These are phyloP conservation scores for Hyles vespertilio DNA, from an alignment of 1,140 invertebrate species.

Conservation along the genomic window DNA sequence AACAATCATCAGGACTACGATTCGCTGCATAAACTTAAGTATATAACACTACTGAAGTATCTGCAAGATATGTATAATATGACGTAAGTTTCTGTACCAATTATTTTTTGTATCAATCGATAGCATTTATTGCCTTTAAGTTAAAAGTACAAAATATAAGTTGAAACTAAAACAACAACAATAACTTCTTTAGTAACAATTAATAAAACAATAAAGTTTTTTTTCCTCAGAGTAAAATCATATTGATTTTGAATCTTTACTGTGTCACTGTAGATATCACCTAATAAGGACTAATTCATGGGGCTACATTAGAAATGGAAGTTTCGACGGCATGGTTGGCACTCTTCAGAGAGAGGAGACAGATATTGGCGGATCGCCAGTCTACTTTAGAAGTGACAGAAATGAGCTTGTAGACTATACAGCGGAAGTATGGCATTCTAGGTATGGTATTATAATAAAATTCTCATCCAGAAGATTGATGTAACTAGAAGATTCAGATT, in stretches of 20 bases:
- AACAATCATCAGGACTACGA: slow-evolving; percentile 75
- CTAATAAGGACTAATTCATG: slow-evolving; percentile 76
- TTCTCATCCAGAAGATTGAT: too few relatives aligned
- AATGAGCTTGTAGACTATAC: slow-evolving; percentile 77
- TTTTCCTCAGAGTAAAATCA: background rate
- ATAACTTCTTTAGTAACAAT: too few relatives aligned
- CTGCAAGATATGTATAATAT: slow-evolving; percentile 80
- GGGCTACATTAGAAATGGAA: slow-evolving; percentile 80
- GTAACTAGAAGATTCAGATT: too few relatives aligned
- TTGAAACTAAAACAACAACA: too few relatives aligned
- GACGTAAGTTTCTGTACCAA: slow-evolving; percentile 55
- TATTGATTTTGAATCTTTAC: background rate
- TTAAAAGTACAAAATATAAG: too few relatives aligned
- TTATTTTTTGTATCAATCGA: background rate
- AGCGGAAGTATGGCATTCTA: slow-evolving; percentile 77
- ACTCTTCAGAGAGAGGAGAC: slow-evolving; percentile 75
- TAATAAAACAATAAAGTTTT: background rate
- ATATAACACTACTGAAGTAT: slow-evolving; percentile 72
- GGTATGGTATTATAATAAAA: slow-evolving; percentile 45
- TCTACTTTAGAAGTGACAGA: slow-evolving; percentile 78
- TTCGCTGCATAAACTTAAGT: slow-evolving; percentile 79
- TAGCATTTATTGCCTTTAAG: background rate
- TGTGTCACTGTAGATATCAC: slow-evolving; percentile 60
- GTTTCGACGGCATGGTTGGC: slow-evolving; percentile 82
- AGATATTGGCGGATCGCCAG: slow-evolving; percentile 78